Conservation (phyloP, 2,113 vertebrate species). For the Thermophis baileyi region DNA sequence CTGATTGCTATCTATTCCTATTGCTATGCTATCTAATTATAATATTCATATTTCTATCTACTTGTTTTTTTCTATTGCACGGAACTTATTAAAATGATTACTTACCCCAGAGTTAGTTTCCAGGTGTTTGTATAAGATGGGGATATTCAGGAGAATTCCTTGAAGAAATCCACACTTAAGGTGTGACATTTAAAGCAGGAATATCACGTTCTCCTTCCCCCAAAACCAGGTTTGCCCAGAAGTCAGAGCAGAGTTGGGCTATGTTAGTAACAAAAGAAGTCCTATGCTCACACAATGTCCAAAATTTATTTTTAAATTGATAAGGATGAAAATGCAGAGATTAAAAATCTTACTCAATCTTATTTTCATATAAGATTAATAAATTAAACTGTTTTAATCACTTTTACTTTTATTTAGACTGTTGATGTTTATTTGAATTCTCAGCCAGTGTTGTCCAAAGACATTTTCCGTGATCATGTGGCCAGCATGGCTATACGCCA, state of each 20-base stretch:
- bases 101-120: neutral
- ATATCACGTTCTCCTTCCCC: neutral
- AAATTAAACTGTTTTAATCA: neutral
- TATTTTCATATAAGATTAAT: neutral
- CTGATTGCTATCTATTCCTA: neutral
- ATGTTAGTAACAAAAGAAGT: neutral
- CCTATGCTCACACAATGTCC: neutral
- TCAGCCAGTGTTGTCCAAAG: neutral
- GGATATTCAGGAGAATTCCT: neutral
- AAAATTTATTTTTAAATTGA: neutral
- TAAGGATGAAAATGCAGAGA: neutral
- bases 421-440: neutral
- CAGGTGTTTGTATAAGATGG: neutral
- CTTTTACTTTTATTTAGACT: neutral
- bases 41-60: neutral
- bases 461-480: neutral
- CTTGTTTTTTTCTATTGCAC: neutral
- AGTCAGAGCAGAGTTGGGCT: neutral
- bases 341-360: neutral
- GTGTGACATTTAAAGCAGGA: neutral
- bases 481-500: neutral
- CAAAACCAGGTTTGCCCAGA: neutral
- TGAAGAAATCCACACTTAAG: neutral
- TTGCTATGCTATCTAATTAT: neutral
- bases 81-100: neutral